phyloP scores from a whole-genome alignment of 1,140 invertebrate species.

The Druon quercuslanigerum region DNA sequence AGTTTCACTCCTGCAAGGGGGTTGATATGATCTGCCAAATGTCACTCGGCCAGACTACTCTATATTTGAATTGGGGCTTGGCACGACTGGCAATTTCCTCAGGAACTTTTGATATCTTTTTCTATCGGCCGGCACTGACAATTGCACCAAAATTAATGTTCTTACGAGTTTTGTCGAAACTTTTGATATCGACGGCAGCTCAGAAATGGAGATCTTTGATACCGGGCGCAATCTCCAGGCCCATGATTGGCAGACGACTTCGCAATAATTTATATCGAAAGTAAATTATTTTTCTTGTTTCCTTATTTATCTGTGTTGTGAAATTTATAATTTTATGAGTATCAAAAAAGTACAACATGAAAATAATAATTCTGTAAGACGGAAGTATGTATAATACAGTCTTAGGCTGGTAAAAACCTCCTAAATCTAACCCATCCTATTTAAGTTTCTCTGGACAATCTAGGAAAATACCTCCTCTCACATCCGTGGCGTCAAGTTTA shows the following conservation, averaged over 20 bases:
- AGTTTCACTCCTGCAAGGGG: slow-evolving; percentile 16
- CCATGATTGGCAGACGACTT: neutral
- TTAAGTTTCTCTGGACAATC: neutral
- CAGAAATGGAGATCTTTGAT: slow-evolving; percentile 5
- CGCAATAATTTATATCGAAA: neutral
- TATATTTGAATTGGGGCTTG: slow-evolving; percentile 61
- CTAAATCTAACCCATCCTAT: neutral
- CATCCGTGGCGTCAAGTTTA: slow-evolving; percentile 54
- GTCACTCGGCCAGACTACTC: slow-evolving; percentile 59
- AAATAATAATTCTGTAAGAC: neutral
- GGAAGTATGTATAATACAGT: neutral
- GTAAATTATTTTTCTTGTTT: neutral
- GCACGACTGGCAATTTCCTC: slow-evolving; percentile 36
- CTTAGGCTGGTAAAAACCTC: neutral
- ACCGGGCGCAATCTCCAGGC: slow-evolving; percentile 1
- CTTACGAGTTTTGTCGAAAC: slow-evolving; percentile 11
- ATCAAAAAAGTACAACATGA: neutral
- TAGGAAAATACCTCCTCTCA: slow-evolving; percentile 48
- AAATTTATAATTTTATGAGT: neutral
- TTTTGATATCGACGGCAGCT: slow-evolving; percentile 6
- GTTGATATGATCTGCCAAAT: slow-evolving; percentile 57
- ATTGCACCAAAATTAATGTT: slow-evolving; percentile 18
- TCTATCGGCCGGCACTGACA: neutral
- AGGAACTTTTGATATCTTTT: slow-evolving; percentile 22
- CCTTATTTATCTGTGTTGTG: neutral